phyloP scores from a whole-genome alignment of 2,888 invertebrate genomes.

The Lutraria lutraria region DNA sequence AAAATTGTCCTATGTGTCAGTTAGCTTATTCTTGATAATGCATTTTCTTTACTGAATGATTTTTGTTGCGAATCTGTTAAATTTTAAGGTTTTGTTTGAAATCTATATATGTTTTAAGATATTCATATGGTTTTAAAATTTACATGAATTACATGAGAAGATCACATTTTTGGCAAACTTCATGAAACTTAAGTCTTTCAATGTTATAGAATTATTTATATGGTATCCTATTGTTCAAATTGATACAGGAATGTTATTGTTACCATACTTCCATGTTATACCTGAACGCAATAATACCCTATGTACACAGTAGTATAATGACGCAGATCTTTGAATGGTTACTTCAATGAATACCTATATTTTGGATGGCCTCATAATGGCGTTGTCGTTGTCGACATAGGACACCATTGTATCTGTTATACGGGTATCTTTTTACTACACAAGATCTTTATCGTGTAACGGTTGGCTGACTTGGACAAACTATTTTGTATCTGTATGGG shows the following conservation, averaged over 20 bases:
- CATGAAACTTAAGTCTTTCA: conserved; percentile 15
- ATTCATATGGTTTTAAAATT: conserved; percentile 3
- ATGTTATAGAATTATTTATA: not conserved
- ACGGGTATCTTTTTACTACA: not conserved
- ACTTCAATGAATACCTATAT: conserved; percentile 19
- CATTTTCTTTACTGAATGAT: not conserved
- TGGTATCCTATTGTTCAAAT: conserved; percentile 1
- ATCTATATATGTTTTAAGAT: not conserved
- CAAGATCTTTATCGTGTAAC: not conserved
- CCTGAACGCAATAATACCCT: not conserved
- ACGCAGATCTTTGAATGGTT: conserved; percentile 7
- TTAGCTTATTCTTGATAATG: not conserved
- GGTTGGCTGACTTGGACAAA: conserved; percentile 5
- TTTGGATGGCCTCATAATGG: conserved; percentile 16
- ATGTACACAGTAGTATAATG: not conserved
- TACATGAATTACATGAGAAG: not conserved
- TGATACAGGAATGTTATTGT: conserved; percentile 4
- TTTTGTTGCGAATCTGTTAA: too few species aligned
- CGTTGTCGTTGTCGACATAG: conserved; percentile 1
- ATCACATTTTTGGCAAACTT: not conserved
- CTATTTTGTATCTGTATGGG: conserved; percentile 19
- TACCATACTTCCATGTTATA: not conserved
- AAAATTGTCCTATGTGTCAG: not conserved
- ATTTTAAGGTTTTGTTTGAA: not conserved
- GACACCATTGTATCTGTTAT: not conserved